Evolutionary conservation across 2,797 vertebrate species (phyloP).

Genomic region (Diceros bicornis): DNA sequence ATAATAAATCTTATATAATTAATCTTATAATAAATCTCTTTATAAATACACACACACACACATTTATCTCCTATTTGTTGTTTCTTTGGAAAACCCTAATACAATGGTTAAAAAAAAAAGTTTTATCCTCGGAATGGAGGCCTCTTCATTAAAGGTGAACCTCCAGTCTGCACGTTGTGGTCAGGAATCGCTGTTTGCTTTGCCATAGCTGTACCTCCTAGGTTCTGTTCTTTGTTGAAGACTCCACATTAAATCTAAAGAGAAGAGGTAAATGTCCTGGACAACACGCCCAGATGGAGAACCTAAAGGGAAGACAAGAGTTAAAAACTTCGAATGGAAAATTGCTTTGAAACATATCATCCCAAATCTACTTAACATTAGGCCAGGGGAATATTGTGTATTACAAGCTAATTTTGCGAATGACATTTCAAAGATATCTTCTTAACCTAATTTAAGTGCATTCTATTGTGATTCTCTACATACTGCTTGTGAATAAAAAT

Average conservation of each 20-base stretch:
- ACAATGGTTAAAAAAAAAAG: fast-evolving
- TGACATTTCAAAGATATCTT: conserved; percentile 71
- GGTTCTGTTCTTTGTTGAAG: fast-evolving
- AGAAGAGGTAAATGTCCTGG: no score
- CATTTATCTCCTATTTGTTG: background rate
- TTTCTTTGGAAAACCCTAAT: background rate
- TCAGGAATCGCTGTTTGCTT: fast-evolving
- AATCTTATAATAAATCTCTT: background rate
- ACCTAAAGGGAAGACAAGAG: background rate
- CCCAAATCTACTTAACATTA: conserved; percentile 8
- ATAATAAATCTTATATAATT: no score
- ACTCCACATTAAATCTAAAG: background rate
- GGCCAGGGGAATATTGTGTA: background rate
- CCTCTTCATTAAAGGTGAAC: fast-evolving
- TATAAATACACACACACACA: background rate
- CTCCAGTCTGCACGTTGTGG: fast-evolving
- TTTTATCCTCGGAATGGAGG: fast-evolving
- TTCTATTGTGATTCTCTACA: conserved; percentile 64
- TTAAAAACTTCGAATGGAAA: background rate
- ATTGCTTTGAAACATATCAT: background rate
- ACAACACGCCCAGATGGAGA: background rate
- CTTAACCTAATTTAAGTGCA: conserved; percentile 66
- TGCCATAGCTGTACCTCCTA: fast-evolving
- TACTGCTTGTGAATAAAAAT: conserved; percentile 65
- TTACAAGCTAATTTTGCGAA: conserved; percentile 56